A percentile compares a stretch with the other conserved stretches of the same genome.
phyloP scores from a whole-genome alignment of 1,140 invertebrate species.

The Thaumatotibia leucotreta region DNA sequence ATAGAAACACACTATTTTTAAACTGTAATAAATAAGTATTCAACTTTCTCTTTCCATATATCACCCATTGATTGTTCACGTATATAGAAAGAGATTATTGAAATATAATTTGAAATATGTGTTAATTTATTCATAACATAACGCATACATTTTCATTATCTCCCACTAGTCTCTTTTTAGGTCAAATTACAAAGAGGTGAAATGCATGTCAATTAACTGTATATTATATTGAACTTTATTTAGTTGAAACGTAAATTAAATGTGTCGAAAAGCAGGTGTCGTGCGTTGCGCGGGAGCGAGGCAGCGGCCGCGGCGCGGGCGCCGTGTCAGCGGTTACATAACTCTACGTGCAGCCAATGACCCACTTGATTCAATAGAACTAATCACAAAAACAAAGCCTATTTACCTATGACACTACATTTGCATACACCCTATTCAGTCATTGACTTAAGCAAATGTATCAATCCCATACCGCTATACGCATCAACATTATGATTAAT shows the following conservation, averaged over 20 bases:
- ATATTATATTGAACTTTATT: neutral
- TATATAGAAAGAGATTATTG: neutral
- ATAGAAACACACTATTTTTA: neutral
- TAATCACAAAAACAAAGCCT: slow-evolving; percentile 56
- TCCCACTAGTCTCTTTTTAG: neutral
- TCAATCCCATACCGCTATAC: neutral
- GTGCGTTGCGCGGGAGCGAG: slow-evolving; percentile 20
- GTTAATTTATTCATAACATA: neutral
- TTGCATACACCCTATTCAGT: neutral
- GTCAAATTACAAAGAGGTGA: no score
- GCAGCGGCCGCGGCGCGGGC: slow-evolving; percentile 24
- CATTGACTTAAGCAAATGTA: neutral
- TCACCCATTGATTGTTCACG: neutral
- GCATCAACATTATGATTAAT: neutral
- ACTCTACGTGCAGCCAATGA: slow-evolving; percentile 71
- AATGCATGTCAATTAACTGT: neutral
- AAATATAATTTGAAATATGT: neutral
- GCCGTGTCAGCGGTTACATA: slow-evolving; percentile 52
- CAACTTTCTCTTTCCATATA: neutral
- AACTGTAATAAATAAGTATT: neutral
- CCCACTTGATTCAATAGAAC: slow-evolving; percentile 54
- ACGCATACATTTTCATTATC: neutral
- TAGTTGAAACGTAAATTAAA: neutral
- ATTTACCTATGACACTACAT: neutral
- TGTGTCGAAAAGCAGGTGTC: neutral